Conservation (phyloP, 2,888 invertebrate genomes). For the Hypsopygia costalis region DNA sequence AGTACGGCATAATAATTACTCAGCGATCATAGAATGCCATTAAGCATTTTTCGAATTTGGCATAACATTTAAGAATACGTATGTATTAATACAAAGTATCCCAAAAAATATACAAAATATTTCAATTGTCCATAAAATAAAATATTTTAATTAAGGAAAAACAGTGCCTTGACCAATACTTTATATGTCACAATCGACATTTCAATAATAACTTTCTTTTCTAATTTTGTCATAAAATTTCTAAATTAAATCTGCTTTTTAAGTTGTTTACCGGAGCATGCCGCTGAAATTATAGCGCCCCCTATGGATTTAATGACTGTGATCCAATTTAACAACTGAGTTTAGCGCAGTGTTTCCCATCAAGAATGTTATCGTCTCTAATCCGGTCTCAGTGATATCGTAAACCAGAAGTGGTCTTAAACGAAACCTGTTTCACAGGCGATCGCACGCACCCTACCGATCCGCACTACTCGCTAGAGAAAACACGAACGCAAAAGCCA, state of each 20-base stretch:
- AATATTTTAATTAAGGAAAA: too few relatives aligned
- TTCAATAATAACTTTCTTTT: neutral
- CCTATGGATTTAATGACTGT: conserved; percentile 55
- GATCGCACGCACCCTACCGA: conserved; percentile 60
- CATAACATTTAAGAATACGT: too few relatives aligned
- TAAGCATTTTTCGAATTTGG: too few relatives aligned
- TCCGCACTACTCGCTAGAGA: conserved; percentile 49
- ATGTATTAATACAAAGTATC: too few relatives aligned
- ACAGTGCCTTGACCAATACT: too few relatives aligned
- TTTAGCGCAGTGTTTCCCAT: conserved; percentile 68
- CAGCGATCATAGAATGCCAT: too few relatives aligned
- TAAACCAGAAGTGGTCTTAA: conserved; percentile 73
- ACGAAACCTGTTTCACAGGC: conserved; percentile 65
- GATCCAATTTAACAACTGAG: conserved; percentile 61
- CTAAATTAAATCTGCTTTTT: conserved; percentile 34
- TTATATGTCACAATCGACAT: too few relatives aligned
- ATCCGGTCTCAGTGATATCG: conserved; percentile 73
- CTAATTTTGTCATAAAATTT: conserved; percentile 7
- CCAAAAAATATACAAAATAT: too few relatives aligned
- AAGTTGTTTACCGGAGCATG: conserved; percentile 40
- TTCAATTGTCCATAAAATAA: too few relatives aligned
- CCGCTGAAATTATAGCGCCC: conserved; percentile 42
- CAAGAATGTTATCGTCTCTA: conserved; percentile 71
- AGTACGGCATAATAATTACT: too few relatives aligned
- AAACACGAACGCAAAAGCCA: conserved; percentile 43